Evolutionary conservation across 2,797 vertebrate genomes (phyloP).

Genomic region (Siniperca obscura): DNA sequence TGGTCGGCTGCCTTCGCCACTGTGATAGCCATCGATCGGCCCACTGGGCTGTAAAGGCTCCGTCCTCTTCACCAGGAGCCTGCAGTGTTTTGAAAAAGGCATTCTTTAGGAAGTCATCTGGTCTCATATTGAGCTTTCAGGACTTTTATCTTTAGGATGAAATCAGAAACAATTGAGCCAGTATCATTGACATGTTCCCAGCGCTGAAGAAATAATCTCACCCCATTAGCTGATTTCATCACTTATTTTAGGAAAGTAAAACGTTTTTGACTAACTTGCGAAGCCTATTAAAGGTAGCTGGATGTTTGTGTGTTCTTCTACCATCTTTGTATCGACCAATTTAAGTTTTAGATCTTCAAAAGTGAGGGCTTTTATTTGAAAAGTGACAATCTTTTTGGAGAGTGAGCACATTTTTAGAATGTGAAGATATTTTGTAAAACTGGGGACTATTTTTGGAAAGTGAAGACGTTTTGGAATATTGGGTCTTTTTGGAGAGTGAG

Average conservation of each 20-base stretch:
- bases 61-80: constrained; percentile 26
- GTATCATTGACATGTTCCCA: neutral
- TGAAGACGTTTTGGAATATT: neutral
- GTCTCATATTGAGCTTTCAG: neutral
- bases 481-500: too few species aligned
- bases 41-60: neutral
- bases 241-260: neutral
- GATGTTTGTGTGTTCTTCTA: neutral
- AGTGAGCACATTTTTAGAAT: too few species aligned
- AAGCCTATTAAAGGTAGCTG: neutral
- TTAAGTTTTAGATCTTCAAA: too few species aligned
- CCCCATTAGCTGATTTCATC: too few species aligned
- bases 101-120: neutral
- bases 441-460: neutral
- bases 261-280: too few species aligned
- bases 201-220: neutral
- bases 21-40: constrained; percentile 25
- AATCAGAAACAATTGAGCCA: neutral
- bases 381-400: neutral
- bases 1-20: neutral
- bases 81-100: neutral
- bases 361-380: neutral
- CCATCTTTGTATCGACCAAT: too few species aligned
- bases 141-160: neutral
- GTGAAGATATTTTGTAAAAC: neutral